Percentiles rank a stretch among this genome's conserved stretches.
These are phyloP conservation scores for Ceratitis capitata DNA, from an alignment of 1,140 invertebrate genomes.

Conservation along the genomic window DNA sequence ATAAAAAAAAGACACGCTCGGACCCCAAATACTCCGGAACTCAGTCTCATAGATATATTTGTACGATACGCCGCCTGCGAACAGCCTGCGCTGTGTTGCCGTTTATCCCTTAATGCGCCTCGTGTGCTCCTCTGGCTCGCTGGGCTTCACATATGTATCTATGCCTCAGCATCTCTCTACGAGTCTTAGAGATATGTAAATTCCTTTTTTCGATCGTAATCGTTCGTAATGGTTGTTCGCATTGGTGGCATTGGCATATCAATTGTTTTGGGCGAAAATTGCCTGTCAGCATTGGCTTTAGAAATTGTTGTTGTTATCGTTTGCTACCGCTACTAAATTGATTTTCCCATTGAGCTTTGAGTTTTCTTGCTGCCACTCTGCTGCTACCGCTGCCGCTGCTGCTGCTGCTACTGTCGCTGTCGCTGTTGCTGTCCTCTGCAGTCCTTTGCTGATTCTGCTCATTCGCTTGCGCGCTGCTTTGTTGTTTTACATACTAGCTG, in stretches of 20 bases:
- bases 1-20: too few species aligned
- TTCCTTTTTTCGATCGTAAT: constrained; percentile 21
- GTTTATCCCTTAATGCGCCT: too few species aligned
- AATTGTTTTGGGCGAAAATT: constrained; percentile 31
- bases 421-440: neutral
- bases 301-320: too few species aligned
- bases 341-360: too few species aligned
- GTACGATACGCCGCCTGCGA: too few species aligned
- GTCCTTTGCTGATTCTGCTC: neutral
- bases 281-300: neutral
- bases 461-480: neutral
- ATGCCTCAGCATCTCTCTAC: neutral
- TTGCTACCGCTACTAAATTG: too few species aligned
- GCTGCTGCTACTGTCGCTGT: neutral
- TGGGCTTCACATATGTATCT: neutral
- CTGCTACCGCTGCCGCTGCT: neutral
- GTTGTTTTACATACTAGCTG: neutral
- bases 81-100: too few species aligned
- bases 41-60: too few species aligned
- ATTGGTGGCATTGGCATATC: constrained; percentile 28
- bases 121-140: too few species aligned
- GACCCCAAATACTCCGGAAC: too few species aligned
- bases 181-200: neutral
- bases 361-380: neutral
- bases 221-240: constrained; percentile 33